A percentile compares a stretch with the other conserved stretches of the same genome.
phyloP scores from a whole-genome alignment of 2,888 invertebrate genomes.

The Cabera pusaria region DNA sequence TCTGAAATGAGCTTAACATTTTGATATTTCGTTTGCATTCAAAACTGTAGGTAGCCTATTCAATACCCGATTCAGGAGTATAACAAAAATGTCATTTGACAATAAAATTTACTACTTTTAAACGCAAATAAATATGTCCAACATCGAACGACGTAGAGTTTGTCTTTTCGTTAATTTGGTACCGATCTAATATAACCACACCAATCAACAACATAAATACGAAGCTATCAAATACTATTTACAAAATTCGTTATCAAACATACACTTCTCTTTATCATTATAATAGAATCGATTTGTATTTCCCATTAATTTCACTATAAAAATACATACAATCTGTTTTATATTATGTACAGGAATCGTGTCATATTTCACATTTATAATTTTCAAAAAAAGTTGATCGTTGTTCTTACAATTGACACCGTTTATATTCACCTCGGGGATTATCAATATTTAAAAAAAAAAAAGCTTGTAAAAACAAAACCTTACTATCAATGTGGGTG shows the following conservation, averaged over 20 bases:
- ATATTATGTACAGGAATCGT: conserved; percentile 36
- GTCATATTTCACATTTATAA: conserved; percentile 10
- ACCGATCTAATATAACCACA: conserved; percentile 12
- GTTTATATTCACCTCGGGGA: no score
- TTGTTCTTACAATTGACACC: conserved; percentile 9
- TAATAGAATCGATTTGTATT: conserved; percentile 20
- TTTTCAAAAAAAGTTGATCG: conserved; percentile 9
- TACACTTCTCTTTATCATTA: conserved; percentile 22
- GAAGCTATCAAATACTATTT: conserved; percentile 43
- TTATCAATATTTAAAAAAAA: no score
- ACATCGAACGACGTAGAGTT: no score
- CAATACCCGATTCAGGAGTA: no score
- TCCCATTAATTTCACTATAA: conserved; percentile 20
- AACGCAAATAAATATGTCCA: no score
- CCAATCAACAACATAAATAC: conserved; percentile 25
- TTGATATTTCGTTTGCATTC: no score
- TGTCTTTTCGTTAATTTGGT: conserved; percentile 27
- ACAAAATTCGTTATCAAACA: conserved; percentile 51
- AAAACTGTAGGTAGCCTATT: no score
- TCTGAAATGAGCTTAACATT: no score
- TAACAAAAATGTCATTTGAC: no score
- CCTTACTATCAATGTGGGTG: no score
- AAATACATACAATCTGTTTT: conserved; percentile 24
- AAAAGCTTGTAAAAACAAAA: no score
- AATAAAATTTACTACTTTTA: no score